These are phyloP conservation scores for Argyresthia albistria DNA, from an alignment of 2,888 invertebrate genomes.

Conservation along the genomic window DNA sequence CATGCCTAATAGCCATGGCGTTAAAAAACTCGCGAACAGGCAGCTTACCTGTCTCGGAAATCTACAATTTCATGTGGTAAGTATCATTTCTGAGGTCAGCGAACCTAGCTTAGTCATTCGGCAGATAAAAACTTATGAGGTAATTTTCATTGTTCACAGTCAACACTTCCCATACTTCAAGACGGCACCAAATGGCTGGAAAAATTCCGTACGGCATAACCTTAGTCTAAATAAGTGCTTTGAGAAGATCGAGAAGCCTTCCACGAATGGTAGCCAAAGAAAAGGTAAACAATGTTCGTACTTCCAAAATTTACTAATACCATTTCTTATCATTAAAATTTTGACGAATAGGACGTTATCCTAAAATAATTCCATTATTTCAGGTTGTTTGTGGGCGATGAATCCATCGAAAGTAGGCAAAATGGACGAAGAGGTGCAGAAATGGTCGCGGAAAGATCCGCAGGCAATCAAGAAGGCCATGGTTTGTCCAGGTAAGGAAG, in stretches of 20 bases:
- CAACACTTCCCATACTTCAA: constrained; percentile 99
- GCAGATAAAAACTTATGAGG: background rate
- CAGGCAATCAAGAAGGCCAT: constrained; percentile 93
- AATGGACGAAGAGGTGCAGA: constrained; percentile 98
- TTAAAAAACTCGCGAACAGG: constrained; percentile 96
- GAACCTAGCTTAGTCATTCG: background rate
- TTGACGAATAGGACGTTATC: background rate
- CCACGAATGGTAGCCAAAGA: constrained; percentile 87
- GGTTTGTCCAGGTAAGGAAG: constrained; percentile 86
- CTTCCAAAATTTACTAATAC: constrained; percentile 2
- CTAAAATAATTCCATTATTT: constrained; percentile 20
- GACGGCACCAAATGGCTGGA: constrained; percentile 98
- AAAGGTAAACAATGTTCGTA: constrained; percentile 63
- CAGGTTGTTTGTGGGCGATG: constrained; percentile 94
- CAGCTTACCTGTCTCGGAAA: constrained; percentile 96
- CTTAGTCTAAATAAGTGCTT: constrained; percentile 98
- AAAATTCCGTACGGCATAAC: constrained; percentile 98
- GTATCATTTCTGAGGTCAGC: constrained; percentile 27
- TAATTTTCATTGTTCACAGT: constrained; percentile 63
- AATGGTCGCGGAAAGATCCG: constrained; percentile 97
- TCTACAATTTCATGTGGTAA: constrained; percentile 98
- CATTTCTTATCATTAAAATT: background rate
- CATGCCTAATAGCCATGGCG: constrained; percentile 98
- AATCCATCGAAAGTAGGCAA: constrained; percentile 95
- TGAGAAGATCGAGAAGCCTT: constrained; percentile 97